A percentile compares a stretch with the other conserved stretches of the same genome.
Evolutionary conservation across 2,888 invertebrate species (phyloP).

Genomic region (Lucinisca nassula): DNA sequence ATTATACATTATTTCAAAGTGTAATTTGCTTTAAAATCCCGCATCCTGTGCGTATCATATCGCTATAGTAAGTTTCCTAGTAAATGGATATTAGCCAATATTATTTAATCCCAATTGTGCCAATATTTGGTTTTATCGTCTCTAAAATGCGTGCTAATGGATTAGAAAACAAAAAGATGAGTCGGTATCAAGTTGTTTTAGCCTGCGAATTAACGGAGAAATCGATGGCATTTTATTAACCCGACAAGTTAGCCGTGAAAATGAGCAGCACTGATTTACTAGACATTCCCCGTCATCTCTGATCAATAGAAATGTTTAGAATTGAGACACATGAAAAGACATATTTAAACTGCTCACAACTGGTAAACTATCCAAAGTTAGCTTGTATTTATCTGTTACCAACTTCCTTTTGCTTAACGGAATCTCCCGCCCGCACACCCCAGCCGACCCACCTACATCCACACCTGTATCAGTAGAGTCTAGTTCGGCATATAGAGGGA

Average conservation of each 20-base stretch:
- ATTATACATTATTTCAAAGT: slow-evolving; percentile 51
- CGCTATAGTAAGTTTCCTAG: neutral
- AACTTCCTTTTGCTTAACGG: no score
- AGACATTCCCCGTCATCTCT: neutral
- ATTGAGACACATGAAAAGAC: no score
- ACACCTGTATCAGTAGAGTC: no score
- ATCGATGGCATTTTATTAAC: slow-evolving; percentile 19
- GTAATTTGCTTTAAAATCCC: slow-evolving; percentile 56
- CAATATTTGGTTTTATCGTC: slow-evolving; percentile 47
- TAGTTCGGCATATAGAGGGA: no score
- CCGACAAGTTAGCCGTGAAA: slow-evolving; percentile 4
- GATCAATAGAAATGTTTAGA: no score
- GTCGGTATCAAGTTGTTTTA: neutral
- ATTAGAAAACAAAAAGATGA: slow-evolving; percentile 30
- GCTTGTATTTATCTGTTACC: no score
- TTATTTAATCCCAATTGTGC: slow-evolving; percentile 25
- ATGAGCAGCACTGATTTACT: neutral
- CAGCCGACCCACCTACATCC: no score
- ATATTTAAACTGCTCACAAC: no score
- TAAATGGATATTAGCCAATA: slow-evolving; percentile 19
- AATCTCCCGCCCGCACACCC: no score
- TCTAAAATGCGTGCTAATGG: slow-evolving; percentile 55
- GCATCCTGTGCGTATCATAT: slow-evolving; percentile 50
- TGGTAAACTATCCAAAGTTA: no score
- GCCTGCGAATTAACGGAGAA: neutral